phyloP scores from a whole-genome alignment of 2,888 invertebrate genomes.

The Archips crataeganus region DNA sequence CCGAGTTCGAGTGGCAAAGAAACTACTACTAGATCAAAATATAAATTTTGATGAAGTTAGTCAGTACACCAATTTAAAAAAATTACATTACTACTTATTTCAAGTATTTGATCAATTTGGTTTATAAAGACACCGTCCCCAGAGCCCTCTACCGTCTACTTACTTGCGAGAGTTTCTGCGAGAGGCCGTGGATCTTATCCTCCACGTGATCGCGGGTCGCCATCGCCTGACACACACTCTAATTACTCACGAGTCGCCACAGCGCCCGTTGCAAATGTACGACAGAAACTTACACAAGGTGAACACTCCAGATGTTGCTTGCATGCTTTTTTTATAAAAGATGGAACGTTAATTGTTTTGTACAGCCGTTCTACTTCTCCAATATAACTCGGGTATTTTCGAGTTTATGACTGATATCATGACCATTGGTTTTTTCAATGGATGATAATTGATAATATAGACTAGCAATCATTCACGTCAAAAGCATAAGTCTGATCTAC shows the following conservation, averaged over 20 bases:
- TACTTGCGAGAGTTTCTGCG: slow-evolving; percentile 91
- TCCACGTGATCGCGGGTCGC: slow-evolving; percentile 90
- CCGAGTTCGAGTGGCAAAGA: neutral
- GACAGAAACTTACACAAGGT: slow-evolving; percentile 44
- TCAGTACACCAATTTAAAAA: no score
- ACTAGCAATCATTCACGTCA: no score
- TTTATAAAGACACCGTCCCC: slow-evolving; percentile 49
- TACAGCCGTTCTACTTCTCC: neutral
- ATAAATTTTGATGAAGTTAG: no score
- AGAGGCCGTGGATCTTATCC: slow-evolving; percentile 90
- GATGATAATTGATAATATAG: no score
- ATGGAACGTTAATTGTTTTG: neutral
- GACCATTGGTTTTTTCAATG: neutral
- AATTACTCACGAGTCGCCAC: slow-evolving; percentile 77
- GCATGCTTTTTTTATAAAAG: neutral
- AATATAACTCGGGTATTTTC: neutral
- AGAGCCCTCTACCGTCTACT: slow-evolving; percentile 73
- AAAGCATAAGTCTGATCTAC: no score
- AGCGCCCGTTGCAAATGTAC: slow-evolving; percentile 68
- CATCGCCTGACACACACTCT: slow-evolving; percentile 88
- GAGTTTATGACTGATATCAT: neutral
- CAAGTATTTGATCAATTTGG: neutral
- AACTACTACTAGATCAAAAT: neutral
- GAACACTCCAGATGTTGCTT: slow-evolving; percentile 31
- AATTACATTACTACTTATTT: no score